Conservation (phyloP, 2,113 vertebrate genomes). For the Cryptotis parvus region DNA sequence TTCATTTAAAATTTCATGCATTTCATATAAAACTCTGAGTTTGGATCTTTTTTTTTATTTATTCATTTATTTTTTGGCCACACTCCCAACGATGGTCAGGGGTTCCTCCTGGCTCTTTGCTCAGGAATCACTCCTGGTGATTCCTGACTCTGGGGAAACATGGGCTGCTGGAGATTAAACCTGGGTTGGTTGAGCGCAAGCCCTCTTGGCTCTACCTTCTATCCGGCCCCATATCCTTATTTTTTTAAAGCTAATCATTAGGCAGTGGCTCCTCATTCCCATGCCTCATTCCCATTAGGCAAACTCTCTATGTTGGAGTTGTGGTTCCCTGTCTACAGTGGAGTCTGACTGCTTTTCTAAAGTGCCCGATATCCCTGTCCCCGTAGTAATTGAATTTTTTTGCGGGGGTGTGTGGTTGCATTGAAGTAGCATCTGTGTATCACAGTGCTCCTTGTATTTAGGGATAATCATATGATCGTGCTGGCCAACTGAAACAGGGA, state of each 20-base stretch:
- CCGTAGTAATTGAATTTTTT: not conserved
- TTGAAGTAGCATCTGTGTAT: not conserved
- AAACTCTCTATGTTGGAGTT: not conserved
- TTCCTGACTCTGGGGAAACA: too few species aligned
- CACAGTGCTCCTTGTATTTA: not conserved
- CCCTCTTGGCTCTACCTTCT: too few species aligned
- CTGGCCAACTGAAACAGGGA: not conserved
- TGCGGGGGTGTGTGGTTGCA: not conserved
- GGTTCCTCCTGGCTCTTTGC: too few species aligned
- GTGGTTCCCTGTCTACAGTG: not conserved
- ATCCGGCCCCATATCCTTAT: not conserved
- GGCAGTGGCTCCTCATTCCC: not conserved
- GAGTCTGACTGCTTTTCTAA: not conserved
- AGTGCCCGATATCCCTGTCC: not conserved
- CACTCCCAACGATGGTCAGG: too few species aligned
- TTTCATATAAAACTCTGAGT: not conserved
- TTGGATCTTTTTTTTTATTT: too few species aligned
- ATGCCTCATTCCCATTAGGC: not conserved
- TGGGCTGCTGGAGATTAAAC: too few species aligned
- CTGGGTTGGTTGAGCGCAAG: too few species aligned
- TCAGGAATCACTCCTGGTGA: too few species aligned
- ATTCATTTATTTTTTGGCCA: too few species aligned
- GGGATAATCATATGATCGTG: too few species aligned
- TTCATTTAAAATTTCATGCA: slow-evolving; percentile 27
- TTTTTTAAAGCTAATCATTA: not conserved